Evolutionary conservation across 2,888 invertebrate genomes (phyloP).

Genomic region (Eristalis tenax): DNA sequence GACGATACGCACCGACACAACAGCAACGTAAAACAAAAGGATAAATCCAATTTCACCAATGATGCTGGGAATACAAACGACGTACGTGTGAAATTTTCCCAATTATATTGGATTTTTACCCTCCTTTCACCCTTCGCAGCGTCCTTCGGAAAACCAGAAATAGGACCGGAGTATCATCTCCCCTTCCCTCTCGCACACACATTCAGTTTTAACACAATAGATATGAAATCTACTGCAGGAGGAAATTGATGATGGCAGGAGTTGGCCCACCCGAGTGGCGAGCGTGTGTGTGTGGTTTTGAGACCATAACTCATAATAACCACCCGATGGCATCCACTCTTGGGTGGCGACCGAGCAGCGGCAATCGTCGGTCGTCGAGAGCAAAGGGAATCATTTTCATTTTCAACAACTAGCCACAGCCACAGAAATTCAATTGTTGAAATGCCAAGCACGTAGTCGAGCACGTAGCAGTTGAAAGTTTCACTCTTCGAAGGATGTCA

Average conservation of each 20-base stretch:
- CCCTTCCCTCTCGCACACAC: neutral
- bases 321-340: conserved; percentile 1
- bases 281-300: conserved; percentile 48
- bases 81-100: conserved; percentile 79
- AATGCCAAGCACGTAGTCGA: conserved; percentile 62
- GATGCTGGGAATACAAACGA: conserved; percentile 78
- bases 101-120: conserved; percentile 77
- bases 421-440: conserved; percentile 57
- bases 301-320: conserved; percentile 69
- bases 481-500: conserved; percentile 65
- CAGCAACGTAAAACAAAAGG: conserved; percentile 61
- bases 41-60: conserved; percentile 71
- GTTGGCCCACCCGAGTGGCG: neutral
- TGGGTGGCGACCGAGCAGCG: too few species aligned
- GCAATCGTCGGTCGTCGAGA: neutral
- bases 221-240: conserved; percentile 57
- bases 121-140: neutral
- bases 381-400: neutral
- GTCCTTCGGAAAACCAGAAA: neutral
- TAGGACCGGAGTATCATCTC: conserved; percentile 26
- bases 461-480: conserved; percentile 59
- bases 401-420: conserved; percentile 1
- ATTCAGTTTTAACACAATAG: conserved; percentile 59
- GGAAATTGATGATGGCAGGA: conserved; percentile 49
- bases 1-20: neutral